Evolutionary conservation across 2,113 vertebrate species (phyloP).

Genomic region (Pluvianellus socialis): DNA sequence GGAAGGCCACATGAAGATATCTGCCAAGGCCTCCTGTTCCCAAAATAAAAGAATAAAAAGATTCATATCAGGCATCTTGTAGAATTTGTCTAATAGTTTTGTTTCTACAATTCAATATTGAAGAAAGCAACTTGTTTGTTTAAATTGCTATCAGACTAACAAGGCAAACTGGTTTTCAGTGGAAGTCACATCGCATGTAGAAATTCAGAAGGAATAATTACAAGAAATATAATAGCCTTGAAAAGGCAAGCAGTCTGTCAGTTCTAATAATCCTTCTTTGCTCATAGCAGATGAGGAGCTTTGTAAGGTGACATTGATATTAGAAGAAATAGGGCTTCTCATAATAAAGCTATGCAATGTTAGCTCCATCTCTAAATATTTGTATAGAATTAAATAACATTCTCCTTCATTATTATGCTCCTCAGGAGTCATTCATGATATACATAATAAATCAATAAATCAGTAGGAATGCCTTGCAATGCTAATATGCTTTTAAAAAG

Average conservation of each 20-base stretch:
- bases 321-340: conserved; percentile 7
- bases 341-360: not conserved
- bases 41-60: not conserved
- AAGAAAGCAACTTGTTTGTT: not conserved
- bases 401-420: conserved; percentile 31
- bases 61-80: not conserved
- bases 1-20: not conserved
- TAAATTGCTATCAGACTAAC: not conserved
- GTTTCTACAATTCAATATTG: not conserved
- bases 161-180: not conserved
- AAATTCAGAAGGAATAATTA: conserved; percentile 6
- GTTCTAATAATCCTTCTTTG: not conserved
- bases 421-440: conserved; percentile 6
- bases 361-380: conserved; percentile 23
- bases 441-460: conserved; percentile 54
- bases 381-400: conserved; percentile 30
- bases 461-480: conserved; percentile 16
- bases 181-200: not conserved
- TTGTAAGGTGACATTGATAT: conserved; percentile 20
- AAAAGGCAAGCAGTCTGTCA: conserved; percentile 7
- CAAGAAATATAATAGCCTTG: not conserved
- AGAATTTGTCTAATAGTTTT: not conserved
- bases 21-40: not conserved
- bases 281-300: not conserved
- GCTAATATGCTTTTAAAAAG: conserved; percentile 27